A percentile compares a stretch with the other conserved stretches of the same genome.
Conservation (phyloP, 2,797 vertebrate species). For the Adrianichthys oophorus region DNA sequence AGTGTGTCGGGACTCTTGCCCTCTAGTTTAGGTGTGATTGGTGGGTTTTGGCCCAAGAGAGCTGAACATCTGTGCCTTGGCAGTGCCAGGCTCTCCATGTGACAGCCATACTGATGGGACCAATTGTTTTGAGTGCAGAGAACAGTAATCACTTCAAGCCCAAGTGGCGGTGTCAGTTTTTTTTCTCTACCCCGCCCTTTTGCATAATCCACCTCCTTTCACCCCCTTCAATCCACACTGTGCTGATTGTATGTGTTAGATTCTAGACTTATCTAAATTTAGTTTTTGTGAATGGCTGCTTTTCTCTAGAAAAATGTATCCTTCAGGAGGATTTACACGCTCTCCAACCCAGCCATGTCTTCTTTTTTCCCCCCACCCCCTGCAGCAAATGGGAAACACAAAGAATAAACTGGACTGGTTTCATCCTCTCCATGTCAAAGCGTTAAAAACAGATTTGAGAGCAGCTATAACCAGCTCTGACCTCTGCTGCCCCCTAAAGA, state of each 20-base stretch:
- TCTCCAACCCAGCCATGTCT: slow-evolving; percentile 21
- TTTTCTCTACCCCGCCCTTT: slow-evolving; percentile 17
- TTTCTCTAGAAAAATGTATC: slow-evolving; percentile 51
- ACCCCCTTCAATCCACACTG: slow-evolving; percentile 47
- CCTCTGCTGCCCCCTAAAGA: slow-evolving; percentile 79
- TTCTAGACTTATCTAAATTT: slow-evolving; percentile 74
- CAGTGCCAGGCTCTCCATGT: slow-evolving; percentile 71
- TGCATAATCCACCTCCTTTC: slow-evolving; percentile 27
- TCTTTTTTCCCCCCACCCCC: neutral
- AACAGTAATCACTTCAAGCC: slow-evolving; percentile 76
- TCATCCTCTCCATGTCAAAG: slow-evolving; percentile 65
- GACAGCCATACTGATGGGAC: slow-evolving; percentile 71
- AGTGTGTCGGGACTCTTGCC: slow-evolving; percentile 62
- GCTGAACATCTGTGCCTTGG: slow-evolving; percentile 74
- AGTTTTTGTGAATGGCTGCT: slow-evolving; percentile 58
- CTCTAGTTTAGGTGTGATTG: slow-evolving; percentile 70
- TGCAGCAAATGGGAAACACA: slow-evolving; percentile 24
- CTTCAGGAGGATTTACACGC: slow-evolving; percentile 40
- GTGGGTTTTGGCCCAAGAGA: slow-evolving; percentile 70
- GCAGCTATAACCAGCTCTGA: slow-evolving; percentile 69
- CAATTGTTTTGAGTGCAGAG: slow-evolving; percentile 73
- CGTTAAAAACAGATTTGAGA: slow-evolving; percentile 71
- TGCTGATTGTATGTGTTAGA: slow-evolving; percentile 62
- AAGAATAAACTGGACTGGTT: slow-evolving; percentile 65
- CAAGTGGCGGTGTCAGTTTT: slow-evolving; percentile 49